A percentile compares a stretch with the other conserved stretches of the same genome.
Conservation (phyloP, 2,797 vertebrate genomes). For the Bryconaethiops microstoma region DNA sequence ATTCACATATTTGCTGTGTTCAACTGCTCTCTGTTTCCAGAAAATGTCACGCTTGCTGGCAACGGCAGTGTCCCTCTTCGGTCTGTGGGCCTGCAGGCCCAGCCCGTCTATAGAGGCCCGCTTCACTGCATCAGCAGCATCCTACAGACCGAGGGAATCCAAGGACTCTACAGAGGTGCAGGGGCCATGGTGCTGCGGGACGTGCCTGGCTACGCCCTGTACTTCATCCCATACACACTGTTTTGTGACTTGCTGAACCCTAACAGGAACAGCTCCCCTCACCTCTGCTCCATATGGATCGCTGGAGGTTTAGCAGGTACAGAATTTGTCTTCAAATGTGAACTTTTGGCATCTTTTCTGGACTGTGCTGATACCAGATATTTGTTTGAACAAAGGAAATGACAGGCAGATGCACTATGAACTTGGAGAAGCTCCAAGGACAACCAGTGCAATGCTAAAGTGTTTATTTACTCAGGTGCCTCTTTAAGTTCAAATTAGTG, state of each 20-base stretch:
- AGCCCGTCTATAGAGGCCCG: constrained; percentile 83
- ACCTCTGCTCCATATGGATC: constrained; percentile 83
- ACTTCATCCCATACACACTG: constrained; percentile 90
- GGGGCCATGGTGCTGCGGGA: constrained; percentile 93
- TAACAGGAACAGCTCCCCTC: constrained; percentile 69
- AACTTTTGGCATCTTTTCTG: background rate
- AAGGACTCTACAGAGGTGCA: constrained; percentile 87
- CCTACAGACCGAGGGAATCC: constrained; percentile 84
- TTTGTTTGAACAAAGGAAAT: background rate
- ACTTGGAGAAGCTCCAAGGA: constrained; percentile 4
- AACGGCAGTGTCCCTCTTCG: constrained; percentile 68
- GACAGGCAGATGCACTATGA: background rate
- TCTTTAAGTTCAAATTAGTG: background rate
- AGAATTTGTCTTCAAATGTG: background rate
- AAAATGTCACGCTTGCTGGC: constrained; percentile 73
- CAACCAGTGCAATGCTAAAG: background rate
- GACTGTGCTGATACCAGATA: background rate
- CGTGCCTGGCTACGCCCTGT: constrained; percentile 89
- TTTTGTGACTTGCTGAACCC: constrained; percentile 85
- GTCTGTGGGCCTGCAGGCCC: constrained; percentile 65
- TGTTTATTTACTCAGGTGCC: constrained; percentile 9
- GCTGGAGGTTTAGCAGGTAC: constrained; percentile 94
- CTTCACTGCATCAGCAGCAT: constrained; percentile 89
- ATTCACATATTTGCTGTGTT: background rate
- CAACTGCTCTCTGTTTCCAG: constrained; percentile 66